Conservation (phyloP, 2,888 invertebrate genomes). For the Tinea pellionella region DNA sequence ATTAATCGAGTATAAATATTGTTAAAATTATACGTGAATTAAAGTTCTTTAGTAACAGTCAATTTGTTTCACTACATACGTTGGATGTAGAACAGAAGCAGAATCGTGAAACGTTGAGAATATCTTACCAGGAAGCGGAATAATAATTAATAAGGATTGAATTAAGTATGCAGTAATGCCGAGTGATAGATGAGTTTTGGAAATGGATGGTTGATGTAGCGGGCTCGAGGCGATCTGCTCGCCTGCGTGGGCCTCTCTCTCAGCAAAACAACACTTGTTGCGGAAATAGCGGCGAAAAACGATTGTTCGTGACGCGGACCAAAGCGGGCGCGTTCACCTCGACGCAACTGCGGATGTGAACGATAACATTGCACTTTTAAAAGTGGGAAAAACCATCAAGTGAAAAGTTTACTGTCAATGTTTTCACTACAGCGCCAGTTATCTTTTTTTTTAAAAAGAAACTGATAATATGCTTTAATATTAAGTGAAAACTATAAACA, state of each 20-base stretch:
- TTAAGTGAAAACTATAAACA: background rate
- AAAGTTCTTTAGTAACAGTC: background rate
- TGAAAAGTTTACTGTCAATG: background rate
- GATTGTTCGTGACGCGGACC: conserved; percentile 30
- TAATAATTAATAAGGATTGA: background rate
- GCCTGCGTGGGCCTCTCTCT: conserved; percentile 52
- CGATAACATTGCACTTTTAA: background rate
- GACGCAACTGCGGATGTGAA: background rate
- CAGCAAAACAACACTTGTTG: conserved; percentile 65
- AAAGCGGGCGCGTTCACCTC: conserved; percentile 14
- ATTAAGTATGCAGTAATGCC: background rate
- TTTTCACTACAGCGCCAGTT: no score
- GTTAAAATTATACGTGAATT: background rate
- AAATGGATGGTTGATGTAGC: background rate
- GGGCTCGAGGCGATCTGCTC: conserved; percentile 24
- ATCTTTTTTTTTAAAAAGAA: no score
- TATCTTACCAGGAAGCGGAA: background rate
- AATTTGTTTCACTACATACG: background rate
- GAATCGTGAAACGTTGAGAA: background rate
- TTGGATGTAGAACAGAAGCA: background rate
- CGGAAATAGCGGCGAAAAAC: conserved; percentile 62
- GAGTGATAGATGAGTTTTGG: background rate
- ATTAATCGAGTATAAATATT: no score
- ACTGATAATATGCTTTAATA: background rate
- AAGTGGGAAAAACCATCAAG: background rate